These are phyloP conservation scores for Darevskia mixta DNA, from an alignment of 2,797 vertebrate species.

Conservation along the genomic window DNA sequence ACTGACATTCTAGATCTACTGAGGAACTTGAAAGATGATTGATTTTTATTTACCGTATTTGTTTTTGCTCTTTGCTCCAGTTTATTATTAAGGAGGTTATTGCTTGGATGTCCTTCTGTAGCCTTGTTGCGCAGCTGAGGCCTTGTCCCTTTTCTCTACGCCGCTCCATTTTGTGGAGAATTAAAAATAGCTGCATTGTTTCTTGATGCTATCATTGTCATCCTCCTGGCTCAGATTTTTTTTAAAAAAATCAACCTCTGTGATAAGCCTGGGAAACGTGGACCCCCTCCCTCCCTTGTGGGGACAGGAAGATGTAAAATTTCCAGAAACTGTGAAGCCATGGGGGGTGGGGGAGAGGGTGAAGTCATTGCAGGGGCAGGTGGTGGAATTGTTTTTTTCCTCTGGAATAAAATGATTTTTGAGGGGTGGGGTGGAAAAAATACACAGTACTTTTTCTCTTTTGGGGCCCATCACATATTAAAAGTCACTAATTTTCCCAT, in stretches of 20 bases:
- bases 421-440: no score
- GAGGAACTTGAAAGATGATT: neutral
- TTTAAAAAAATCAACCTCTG: neutral
- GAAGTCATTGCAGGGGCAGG: no score
- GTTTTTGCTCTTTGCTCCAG: neutral
- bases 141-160: neutral
- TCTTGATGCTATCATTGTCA: neutral
- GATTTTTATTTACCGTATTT: neutral
- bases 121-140: neutral
- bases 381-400: no score
- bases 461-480: no score
- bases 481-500: no score
- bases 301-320: no score
- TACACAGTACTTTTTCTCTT: no score
- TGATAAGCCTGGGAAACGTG: neutral
- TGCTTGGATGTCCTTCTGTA: neutral
- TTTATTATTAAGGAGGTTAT: neutral
- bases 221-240: neutral
- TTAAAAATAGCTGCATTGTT: constrained; percentile 25
- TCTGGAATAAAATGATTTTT: no score
- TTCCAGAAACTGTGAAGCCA: no score
- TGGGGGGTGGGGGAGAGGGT: no score
- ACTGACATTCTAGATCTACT: neutral
- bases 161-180: constrained; percentile 16
- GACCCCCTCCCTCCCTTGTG: no score